phyloP scores from a whole-genome alignment of 1,140 invertebrate genomes.

The Lamellibrachia luymesi region DNA sequence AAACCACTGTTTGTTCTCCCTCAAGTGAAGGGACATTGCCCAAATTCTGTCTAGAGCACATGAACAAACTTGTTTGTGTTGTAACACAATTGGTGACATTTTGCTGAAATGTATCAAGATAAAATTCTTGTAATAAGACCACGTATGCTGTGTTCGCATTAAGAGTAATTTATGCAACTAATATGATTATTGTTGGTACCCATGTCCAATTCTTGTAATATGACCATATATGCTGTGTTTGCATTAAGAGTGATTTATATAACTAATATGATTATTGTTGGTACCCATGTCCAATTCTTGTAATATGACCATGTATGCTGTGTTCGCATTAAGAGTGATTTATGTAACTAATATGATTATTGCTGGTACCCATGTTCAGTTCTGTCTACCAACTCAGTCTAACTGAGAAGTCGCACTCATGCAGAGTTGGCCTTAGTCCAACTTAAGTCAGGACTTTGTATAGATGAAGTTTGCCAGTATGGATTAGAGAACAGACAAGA shows the following conservation, averaged over 20 bases:
- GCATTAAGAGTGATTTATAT: too few species aligned
- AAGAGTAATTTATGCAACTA: too few species aligned
- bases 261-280: too few species aligned
- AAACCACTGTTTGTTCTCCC: too few species aligned
- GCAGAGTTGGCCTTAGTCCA: neutral
- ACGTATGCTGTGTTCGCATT: too few species aligned
- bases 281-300: too few species aligned
- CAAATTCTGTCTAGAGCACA: too few species aligned
- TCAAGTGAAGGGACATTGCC: neutral
- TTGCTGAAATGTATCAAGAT: neutral
- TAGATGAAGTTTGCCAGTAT: neutral
- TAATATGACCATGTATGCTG: too few species aligned
- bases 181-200: neutral
- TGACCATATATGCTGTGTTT: too few species aligned
- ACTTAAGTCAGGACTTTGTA: neutral
- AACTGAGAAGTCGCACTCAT: neutral
- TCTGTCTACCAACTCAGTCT: neutral
- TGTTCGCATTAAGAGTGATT: too few species aligned
- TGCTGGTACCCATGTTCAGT: neutral
- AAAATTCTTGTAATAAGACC: too few species aligned
- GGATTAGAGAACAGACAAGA: neutral
- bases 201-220: neutral
- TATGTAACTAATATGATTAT: too few species aligned
- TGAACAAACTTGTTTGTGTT: neutral
- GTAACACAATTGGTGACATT: neutral